Evolutionary conservation across 2,888 invertebrate genomes (phyloP).

Genomic region (Andrena chrysosceles): DNA sequence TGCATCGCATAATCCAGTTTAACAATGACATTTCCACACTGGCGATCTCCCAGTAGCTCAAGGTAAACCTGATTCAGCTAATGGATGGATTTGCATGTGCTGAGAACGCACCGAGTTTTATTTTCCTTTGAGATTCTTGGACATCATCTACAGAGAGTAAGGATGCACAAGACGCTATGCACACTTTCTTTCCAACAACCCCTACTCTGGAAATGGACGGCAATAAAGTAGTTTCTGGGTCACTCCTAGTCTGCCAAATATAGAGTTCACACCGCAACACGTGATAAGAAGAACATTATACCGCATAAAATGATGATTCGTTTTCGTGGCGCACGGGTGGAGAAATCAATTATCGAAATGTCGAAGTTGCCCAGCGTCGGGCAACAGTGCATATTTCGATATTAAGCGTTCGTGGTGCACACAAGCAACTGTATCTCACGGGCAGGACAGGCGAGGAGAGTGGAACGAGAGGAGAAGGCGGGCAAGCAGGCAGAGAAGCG

Average conservation of each 20-base stretch:
- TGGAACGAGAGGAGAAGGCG: slow-evolving; percentile 11
- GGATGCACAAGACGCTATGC: too few relatives aligned
- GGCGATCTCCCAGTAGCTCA: too few relatives aligned
- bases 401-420: slow-evolving; percentile 59
- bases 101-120: too few relatives aligned
- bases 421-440: slow-evolving; percentile 35
- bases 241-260: neutral
- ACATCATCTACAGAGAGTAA: too few relatives aligned
- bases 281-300: neutral
- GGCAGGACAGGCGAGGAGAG: slow-evolving; percentile 32
- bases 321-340: slow-evolving; percentile 22
- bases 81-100: too few relatives aligned
- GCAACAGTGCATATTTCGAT: slow-evolving; percentile 51
- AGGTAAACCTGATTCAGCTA: too few relatives aligned
- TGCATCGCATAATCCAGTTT: too few relatives aligned
- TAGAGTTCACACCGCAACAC: neutral
- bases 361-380: slow-evolving; percentile 55
- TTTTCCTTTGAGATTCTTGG: too few relatives aligned
- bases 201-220: neutral
- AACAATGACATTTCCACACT: too few relatives aligned
- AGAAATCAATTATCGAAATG: slow-evolving; percentile 68
- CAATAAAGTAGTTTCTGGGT: neutral
- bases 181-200: neutral
- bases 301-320: slow-evolving; percentile 11
- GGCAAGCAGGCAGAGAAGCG: slow-evolving; percentile 37